Evolutionary conservation across 2,113 vertebrate genomes (phyloP).

Genomic region (Urocitellus parryii): DNA sequence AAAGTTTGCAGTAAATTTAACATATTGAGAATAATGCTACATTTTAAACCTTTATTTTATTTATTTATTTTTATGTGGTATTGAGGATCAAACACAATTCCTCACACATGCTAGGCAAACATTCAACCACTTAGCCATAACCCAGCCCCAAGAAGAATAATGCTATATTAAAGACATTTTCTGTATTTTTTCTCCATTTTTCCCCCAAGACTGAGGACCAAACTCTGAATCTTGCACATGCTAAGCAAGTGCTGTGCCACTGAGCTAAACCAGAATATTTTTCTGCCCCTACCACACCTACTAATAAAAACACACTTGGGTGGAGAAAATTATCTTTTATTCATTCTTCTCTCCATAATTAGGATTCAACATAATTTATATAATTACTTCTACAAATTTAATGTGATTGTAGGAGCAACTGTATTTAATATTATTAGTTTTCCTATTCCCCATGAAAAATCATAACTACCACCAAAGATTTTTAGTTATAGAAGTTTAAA

Average conservation of each 20-base stretch:
- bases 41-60: too few species aligned
- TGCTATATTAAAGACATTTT: not conserved
- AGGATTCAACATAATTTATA: not conserved
- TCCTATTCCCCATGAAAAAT: not conserved
- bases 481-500: not conserved
- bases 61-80: too few species aligned
- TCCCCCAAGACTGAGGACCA: too few species aligned
- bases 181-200: too few species aligned
- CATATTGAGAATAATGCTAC: not conserved
- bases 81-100: too few species aligned
- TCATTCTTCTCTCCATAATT: not conserved
- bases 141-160: too few species aligned
- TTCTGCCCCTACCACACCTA: not conserved
- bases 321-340: not conserved
- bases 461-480: not conserved
- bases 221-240: too few species aligned
- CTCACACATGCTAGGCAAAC: too few species aligned
- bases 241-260: too few species aligned
- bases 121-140: too few species aligned
- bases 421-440: not conserved
- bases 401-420: not conserved
- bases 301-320: not conserved
- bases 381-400: not conserved
- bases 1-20: not conserved
- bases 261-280: not conserved